Conservation (phyloP, 2,797 vertebrate species). For the Arctocebus calabarensis region DNA sequence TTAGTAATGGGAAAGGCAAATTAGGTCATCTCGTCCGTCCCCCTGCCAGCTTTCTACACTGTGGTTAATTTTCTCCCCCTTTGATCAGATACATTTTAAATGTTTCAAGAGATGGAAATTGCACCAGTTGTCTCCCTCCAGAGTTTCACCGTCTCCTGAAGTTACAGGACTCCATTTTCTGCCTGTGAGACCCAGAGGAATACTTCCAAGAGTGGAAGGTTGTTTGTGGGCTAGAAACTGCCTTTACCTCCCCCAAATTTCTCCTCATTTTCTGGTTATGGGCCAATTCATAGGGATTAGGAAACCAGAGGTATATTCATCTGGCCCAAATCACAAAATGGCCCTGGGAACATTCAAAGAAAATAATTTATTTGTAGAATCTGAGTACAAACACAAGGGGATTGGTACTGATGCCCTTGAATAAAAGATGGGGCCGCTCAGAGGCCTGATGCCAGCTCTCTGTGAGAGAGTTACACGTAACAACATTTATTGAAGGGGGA, state of each 20-base stretch:
- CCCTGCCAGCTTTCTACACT: slow-evolving; percentile 83
- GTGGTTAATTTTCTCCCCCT: slow-evolving; percentile 83
- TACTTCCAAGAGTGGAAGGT: slow-evolving; percentile 60
- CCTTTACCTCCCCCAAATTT: neutral
- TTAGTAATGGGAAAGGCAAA: slow-evolving; percentile 84
- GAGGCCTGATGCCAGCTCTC: neutral
- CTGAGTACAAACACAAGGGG: slow-evolving; percentile 21
- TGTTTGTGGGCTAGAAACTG: slow-evolving; percentile 62
- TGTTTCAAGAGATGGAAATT: slow-evolving; percentile 85
- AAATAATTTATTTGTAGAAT: slow-evolving; percentile 69
- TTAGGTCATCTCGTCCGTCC: slow-evolving; percentile 83
- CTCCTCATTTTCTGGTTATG: slow-evolving; percentile 34
- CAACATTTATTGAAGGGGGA: neutral
- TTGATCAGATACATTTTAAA: slow-evolving; percentile 84
- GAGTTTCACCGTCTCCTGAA: slow-evolving; percentile 72
- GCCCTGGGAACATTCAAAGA: slow-evolving; percentile 61
- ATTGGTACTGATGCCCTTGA: slow-evolving; percentile 62
- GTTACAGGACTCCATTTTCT: slow-evolving; percentile 74
- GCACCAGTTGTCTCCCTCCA: slow-evolving; percentile 71
- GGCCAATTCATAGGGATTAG: slow-evolving; percentile 4
- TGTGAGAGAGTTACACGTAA: neutral
- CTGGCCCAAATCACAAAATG: slow-evolving; percentile 54
- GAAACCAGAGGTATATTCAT: slow-evolving; percentile 18
- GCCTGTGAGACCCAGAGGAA: slow-evolving; percentile 63
- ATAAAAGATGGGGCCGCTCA: slow-evolving; percentile 55